phyloP scores from a whole-genome alignment of 1,140 invertebrate genomes.

The Bombus affinis region DNA sequence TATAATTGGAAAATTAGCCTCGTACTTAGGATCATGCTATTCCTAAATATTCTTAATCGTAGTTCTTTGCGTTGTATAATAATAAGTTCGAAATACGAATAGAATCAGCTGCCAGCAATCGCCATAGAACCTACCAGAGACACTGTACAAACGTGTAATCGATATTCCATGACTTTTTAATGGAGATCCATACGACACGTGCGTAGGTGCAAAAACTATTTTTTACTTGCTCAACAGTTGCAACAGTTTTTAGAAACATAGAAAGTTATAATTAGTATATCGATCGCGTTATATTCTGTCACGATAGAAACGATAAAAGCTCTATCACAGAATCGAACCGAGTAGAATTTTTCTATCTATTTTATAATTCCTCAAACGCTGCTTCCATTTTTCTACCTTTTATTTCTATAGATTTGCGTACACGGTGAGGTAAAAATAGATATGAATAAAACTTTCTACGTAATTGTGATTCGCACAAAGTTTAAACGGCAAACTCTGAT shows the following conservation, averaged over 20 bases:
- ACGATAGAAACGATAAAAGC: too few relatives aligned
- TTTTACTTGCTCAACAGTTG: background rate
- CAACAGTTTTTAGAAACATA: background rate
- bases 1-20: background rate
- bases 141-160: background rate
- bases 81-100: background rate
- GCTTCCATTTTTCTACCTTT: too few relatives aligned
- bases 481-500: too few relatives aligned
- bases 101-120: background rate
- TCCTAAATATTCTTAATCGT: background rate
- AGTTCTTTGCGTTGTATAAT: background rate
- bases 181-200: background rate
- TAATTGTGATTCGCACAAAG: too few relatives aligned
- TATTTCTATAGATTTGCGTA: too few relatives aligned
- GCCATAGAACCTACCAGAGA: too few relatives aligned
- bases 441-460: too few relatives aligned
- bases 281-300: background rate
- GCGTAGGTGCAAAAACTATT: background rate
- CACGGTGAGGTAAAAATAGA: too few relatives aligned
- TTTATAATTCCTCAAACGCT: too few relatives aligned
- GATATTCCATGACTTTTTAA: background rate
- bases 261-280: background rate
- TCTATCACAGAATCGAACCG: too few relatives aligned
- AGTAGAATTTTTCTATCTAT: too few relatives aligned
- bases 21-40: background rate